Base-by-base conservation (phyloP, 1,140 invertebrate species). In the Aphaenogaster ashmeadi region DNA sequence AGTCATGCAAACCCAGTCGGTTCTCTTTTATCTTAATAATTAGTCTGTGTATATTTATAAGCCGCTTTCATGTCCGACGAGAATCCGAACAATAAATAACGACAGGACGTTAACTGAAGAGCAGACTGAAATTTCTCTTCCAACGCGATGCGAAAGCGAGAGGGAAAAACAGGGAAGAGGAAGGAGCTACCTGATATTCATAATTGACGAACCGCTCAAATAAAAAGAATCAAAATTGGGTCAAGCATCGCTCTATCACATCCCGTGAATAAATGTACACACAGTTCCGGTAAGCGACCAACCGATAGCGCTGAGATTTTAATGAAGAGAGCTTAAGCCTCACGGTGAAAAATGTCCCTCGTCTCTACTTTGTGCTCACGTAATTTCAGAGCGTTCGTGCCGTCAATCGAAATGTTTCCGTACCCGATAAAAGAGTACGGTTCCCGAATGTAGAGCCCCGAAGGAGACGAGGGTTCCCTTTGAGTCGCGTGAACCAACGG, bases 191-290 rank as follows among this genome's bases (percentile, higher is more conserved):
- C 67, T 72, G 18, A 21, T 62, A 84, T 87, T 89, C 86, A 89
- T 89, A 90, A 90, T 90, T 87, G 71, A 89, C 56, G 44, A 52
- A 58, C 13, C 44, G 54, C 36, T 62, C 36, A 36, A 89, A 72
- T 84, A 79, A 87, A 89, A 89, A 89, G 78, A 58, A 44, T 33
- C 27, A 54, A 90, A 90, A 90, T 83, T 84, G 56, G 88, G 85
- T 87, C 85, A 54, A 87, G 71, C 75, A 8, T 11, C 18, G 33
- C 78, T 90, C 50, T 69, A 38, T 75, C 56, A 6, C 11, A 58
- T 87, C 47, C 11, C 41, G 89, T 56, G 52, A 75, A 60, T 81
- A 81, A 83, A 71, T 58, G 81, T 87, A 47, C 21, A 47, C 21
- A 71, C 33, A 58, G 47, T 62, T 33, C 9, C 38, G 44, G 78